Conservation (phyloP, 2,888 invertebrate genomes). For the Neoscelio sp. region DNA sequence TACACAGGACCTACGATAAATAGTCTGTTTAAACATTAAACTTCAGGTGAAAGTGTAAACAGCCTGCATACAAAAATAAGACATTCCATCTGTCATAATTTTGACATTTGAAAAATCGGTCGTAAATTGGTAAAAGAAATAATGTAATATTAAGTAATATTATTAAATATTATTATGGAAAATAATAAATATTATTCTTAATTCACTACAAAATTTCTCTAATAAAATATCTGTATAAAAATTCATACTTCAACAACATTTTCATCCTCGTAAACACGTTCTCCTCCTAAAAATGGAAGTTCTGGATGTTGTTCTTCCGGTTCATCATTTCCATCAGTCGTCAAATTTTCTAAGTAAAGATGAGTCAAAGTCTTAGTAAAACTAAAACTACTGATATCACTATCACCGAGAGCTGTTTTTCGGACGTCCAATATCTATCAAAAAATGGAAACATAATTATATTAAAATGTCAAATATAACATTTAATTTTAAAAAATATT, state of each 20-base stretch:
- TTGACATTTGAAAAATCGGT: too few species aligned
- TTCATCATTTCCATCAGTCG: conserved; percentile 52
- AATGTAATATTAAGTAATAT: too few species aligned
- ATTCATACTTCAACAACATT: conserved; percentile 63
- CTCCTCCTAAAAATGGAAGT: conserved; percentile 13
- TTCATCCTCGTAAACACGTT: conserved; percentile 73
- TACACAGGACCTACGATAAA: too few species aligned
- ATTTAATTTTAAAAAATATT: neutral
- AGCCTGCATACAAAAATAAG: too few species aligned
- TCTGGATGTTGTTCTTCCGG: conserved; percentile 53
- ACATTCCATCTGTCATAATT: too few species aligned
- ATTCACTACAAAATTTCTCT: too few species aligned
- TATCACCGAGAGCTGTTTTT: conserved; percentile 85
- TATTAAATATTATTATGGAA: too few species aligned
- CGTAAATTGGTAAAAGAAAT: too few species aligned
- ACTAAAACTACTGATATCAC: conserved; percentile 86
- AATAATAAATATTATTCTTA: too few species aligned
- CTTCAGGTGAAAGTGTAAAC: too few species aligned
- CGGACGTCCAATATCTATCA: conserved; percentile 84
- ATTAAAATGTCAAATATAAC: neutral
- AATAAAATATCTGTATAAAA: too few species aligned
- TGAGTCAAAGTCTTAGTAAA: conserved; percentile 84
- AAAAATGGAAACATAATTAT: conserved; percentile 33
- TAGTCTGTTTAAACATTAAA: too few species aligned
- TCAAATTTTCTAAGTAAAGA: conserved; percentile 84